Base-by-base conservation (phyloP, 2,888 invertebrate genomes). In the Tiliacea aurago region DNA sequence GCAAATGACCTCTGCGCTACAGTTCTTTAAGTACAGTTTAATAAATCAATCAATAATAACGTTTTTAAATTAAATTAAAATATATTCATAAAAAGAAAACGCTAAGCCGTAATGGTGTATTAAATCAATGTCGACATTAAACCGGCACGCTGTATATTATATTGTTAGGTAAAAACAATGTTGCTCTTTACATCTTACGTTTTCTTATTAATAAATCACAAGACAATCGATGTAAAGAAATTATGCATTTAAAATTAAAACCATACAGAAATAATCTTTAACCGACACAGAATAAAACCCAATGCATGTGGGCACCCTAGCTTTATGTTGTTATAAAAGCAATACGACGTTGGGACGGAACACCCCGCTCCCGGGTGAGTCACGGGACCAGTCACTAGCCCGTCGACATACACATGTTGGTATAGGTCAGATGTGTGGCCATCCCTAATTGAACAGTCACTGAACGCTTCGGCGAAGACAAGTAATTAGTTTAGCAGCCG, bases 361-460 rank as follows among this genome's bases (percentile, higher is more conserved):
- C 47, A 28, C 20, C 56, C 58, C 41, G 28, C 9, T 55, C 61
- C 78, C 20, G 43, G 0, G 18, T 76, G 76, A 76, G 3, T 76
- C 76, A 76, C 41, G 15, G 49, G 41, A 43, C 2, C 33, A 2
- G 28, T 49, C 28, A 45, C 64, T 5, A 3, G 4, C 33, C 43
- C 23, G 47, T 23, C 37, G 9, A 18, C 20, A 33, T 47, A 15
- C 10, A 2, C 4, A 7, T 6, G 28, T n/a, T 7, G 11, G 41
- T 20, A 41, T 33, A 28, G 4, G 37, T 43, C 69, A 13, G 9
- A 37, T 0, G 5, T 45, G 13, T n/a, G 43, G 6, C 3, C 15
- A n/a, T 47, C 18, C 10, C 0, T 53, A 43, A 79, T 62, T 71
- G 61, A 43, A 43, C 49, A 76, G 11, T 80, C 73, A 80, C 18